phyloP scores from a whole-genome alignment of 2,797 vertebrate species.

The Pipistrellus pipistrellus region DNA sequence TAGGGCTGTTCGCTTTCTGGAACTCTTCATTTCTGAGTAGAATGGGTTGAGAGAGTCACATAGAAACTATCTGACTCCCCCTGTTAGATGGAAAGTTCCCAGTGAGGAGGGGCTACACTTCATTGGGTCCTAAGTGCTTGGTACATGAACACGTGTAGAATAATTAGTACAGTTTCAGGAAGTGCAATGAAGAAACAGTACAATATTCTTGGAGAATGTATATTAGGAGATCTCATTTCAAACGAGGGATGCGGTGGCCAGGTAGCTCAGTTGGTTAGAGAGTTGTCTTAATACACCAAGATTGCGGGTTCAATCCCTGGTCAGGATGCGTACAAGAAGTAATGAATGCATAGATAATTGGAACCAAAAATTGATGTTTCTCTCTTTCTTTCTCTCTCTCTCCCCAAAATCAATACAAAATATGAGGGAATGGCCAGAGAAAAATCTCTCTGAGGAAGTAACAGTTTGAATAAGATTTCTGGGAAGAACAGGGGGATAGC shows the following conservation, averaged over 20 bases:
- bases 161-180: neutral
- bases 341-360: neutral
- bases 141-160: too few species aligned
- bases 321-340: neutral
- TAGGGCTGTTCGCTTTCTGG: neutral
- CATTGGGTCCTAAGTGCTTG: fast-evolving
- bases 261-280: neutral
- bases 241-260: neutral
- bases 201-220: neutral
- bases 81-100: neutral
- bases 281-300: neutral
- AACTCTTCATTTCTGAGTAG: neutral
- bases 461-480: neutral
- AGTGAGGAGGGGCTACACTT: neutral
- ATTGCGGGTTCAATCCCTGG: neutral
- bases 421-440: neutral
- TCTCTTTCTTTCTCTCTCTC: neutral
- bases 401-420: neutral
- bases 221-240: neutral
- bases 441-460: neutral
- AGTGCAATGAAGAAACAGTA: neutral
- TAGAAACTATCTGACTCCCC: fast-evolving
- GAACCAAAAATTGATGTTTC: neutral
- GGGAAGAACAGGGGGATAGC: neutral
- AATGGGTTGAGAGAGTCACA: neutral